Evolutionary conservation across 2,113 vertebrate genomes (phyloP), one percentile per base, ranked within the genome.

Genomic region (Melanocharis versteri): DNA sequence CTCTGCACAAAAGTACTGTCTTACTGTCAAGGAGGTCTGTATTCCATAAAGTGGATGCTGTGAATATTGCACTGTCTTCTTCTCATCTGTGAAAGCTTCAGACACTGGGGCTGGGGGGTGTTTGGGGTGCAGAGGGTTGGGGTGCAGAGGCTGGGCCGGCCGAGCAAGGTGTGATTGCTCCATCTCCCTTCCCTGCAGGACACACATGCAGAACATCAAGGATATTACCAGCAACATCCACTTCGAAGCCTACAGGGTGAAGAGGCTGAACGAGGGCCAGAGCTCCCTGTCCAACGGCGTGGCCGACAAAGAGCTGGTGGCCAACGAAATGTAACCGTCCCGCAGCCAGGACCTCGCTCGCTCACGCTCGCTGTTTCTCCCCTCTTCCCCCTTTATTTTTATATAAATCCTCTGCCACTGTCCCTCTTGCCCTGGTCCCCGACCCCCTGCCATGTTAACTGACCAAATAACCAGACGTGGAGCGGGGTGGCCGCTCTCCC

Each of bases 151-250:
- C 42, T 24, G 37, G 39, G 42, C 56, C 28, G 35, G 45, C 37
- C 0, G 1, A 65, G 18, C 7, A 3, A 28, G 19, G 21, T 48
- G 39, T 2, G 10, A 94, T 22, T 9, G 12, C 15, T 27, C 44
- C 8, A 0, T 92, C 42, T 91, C 35, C 81, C 42, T 79, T 54
- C 70, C 90, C 85, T 14, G 1, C 98, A 99, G 99, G 98, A 99
- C 99, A 19, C 99, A 99, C 97, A 99, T 99, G 99, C 99, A 99
- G 98, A 99, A 99, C 97, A 99, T 99, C 90, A 99, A 99, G 94
- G 99, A 99, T 96, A 99, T 99, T 96, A 99, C 99, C 94, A 98
- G 99, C 98, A 99, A 97, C 98, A 99, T 99, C 98, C 99, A 99
- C 97, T 99, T 99, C 2, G 99, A 99, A 95, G 98, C 98, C 13